Conservation (phyloP, 2,888 invertebrate species). For the Tribolium freemani region DNA sequence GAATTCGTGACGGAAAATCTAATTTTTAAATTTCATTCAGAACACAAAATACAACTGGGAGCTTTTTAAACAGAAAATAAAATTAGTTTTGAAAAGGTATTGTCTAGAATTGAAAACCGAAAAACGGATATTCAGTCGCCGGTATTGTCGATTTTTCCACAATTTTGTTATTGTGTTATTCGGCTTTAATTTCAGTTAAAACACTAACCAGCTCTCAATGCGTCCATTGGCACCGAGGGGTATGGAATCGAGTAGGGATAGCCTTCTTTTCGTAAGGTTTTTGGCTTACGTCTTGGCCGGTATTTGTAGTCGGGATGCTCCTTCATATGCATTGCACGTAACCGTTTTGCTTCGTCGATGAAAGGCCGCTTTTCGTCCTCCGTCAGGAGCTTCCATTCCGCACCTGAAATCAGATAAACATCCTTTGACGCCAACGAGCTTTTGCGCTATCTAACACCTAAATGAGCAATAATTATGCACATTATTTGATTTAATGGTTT, state of each 20-base stretch:
- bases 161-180: conserved; percentile 24
- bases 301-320: conserved; percentile 97
- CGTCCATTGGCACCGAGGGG: conserved; percentile 92
- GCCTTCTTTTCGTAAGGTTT: conserved; percentile 89
- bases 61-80: conserved; percentile 31
- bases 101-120: conserved; percentile 20
- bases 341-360: conserved; percentile 96
- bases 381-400: conserved; percentile 95
- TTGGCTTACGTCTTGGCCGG: conserved; percentile 90
- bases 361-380: conserved; percentile 97
- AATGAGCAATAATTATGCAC: not conserved
- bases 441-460: not conserved
- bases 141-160: conserved; percentile 14
- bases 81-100: conserved; percentile 30
- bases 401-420: conserved; percentile 73
- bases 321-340: conserved; percentile 95
- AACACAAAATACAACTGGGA: conserved; percentile 3
- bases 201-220: conserved; percentile 84
- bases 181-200: conserved; percentile 17
- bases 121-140: conserved; percentile 24
- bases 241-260: conserved; percentile 95
- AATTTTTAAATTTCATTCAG: conserved; percentile 35
- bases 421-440: not conserved
- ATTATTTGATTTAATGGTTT: not conserved
- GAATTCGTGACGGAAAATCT: conserved; percentile 44